phyloP scores from a whole-genome alignment of 2,113 vertebrate genomes.

The Myrmecophaga tridactyla region DNA sequence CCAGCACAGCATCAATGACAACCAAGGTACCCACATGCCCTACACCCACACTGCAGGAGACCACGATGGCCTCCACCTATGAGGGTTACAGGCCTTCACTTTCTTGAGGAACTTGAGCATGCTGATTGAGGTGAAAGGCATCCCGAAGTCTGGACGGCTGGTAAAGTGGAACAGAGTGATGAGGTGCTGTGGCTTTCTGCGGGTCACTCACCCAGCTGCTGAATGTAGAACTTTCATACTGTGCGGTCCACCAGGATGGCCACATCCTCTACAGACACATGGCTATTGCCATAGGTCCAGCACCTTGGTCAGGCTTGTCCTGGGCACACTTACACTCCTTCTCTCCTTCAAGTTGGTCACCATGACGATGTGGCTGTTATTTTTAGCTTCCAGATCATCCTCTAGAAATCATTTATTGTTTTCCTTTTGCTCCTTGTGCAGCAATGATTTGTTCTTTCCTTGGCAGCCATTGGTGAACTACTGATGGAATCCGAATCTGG shows the following conservation, averaged over 20 bases:
- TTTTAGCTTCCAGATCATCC: slow-evolving; percentile 99
- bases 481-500: too few relatives aligned
- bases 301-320: slow-evolving; percentile 99
- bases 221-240: slow-evolving; percentile 98
- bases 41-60: slow-evolving; percentile 98
- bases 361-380: slow-evolving; percentile 98
- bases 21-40: slow-evolving; percentile 97
- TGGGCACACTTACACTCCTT: slow-evolving; percentile 99
- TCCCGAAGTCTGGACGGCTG: slow-evolving; percentile 99
- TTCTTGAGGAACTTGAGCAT: slow-evolving; percentile 99
- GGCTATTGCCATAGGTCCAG: slow-evolving; percentile 98
- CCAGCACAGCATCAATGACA: slow-evolving; percentile 99
- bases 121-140: slow-evolving; percentile 97
- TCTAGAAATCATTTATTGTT: slow-evolving; percentile 98
- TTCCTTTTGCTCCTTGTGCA: slow-evolving; percentile 99
- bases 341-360: slow-evolving; percentile 99
- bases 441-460: too few relatives aligned
- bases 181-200: slow-evolving; percentile 96
- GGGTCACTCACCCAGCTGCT: slow-evolving; percentile 97
- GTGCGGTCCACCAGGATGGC: slow-evolving; percentile 98
- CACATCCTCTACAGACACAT: slow-evolving; percentile 96
- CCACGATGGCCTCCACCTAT: slow-evolving; percentile 96
- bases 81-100: slow-evolving; percentile 95
- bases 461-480: too few relatives aligned
- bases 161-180: slow-evolving; percentile 99